phyloP scores from a whole-genome alignment of 2,113 vertebrate genomes.

The Pseudopodoces humilis region DNA sequence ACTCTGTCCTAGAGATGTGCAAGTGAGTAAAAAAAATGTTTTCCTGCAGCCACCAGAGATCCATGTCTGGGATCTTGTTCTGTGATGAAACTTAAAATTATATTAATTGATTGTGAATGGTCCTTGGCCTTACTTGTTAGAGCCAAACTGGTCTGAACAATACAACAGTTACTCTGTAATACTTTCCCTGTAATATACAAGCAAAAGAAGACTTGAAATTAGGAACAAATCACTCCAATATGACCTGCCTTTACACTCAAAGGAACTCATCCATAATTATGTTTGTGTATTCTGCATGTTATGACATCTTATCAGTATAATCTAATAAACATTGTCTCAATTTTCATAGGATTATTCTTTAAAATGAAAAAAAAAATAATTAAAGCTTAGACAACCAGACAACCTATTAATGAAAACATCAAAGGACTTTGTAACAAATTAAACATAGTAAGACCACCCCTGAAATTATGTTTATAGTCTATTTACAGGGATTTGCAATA shows the following conservation, averaged over 20 bases:
- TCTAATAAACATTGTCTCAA: background rate
- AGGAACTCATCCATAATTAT: background rate
- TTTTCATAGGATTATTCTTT: background rate
- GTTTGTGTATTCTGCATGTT: background rate
- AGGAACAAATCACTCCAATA: background rate
- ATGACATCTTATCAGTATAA: background rate
- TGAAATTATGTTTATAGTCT: background rate
- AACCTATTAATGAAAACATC: background rate
- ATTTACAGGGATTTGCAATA: background rate
- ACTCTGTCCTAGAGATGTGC: background rate
- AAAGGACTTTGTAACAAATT: background rate
- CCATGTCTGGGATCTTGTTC: background rate
- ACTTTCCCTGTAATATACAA: background rate
- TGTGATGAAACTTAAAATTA: background rate
- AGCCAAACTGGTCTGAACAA: background rate
- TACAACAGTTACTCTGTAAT: background rate
- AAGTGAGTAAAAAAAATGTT: background rate
- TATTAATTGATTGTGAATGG: background rate
- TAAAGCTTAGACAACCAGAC: background rate
- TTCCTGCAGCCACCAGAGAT: background rate
- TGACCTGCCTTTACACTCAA: background rate
- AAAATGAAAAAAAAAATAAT: background rate
- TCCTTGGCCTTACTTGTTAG: background rate
- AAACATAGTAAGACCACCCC: background rate
- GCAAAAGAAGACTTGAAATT: background rate